Conservation (phyloP, 2,797 vertebrate genomes). For the Myiothlypis chrysogaster region DNA sequence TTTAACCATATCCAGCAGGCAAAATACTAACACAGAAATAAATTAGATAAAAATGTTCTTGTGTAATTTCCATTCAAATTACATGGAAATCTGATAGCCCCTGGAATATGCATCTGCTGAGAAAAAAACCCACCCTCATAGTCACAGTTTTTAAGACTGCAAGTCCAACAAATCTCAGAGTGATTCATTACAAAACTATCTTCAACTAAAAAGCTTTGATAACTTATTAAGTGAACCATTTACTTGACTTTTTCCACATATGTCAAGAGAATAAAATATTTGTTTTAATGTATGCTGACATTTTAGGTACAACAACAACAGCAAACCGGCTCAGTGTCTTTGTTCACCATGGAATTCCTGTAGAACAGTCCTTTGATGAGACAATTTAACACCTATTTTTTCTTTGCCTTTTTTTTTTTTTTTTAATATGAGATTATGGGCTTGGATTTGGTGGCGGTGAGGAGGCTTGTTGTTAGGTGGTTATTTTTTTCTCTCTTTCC, state of each 20-base stretch:
- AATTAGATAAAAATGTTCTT: neutral
- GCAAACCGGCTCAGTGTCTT: neutral
- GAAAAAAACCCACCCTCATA: neutral
- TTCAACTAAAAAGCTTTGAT: neutral
- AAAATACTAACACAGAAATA: slow-evolving; percentile 41
- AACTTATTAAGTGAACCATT: slow-evolving; percentile 1
- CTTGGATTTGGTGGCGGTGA: neutral
- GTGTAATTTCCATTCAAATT: slow-evolving; percentile 6
- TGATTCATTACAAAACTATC: slow-evolving; percentile 9
- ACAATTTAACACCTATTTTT: neutral
- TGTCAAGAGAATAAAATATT: neutral
- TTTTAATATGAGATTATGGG: neutral
- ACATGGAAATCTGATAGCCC: neutral
- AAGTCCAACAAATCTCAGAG: neutral
- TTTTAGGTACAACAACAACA: neutral
- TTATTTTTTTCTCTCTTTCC: neutral
- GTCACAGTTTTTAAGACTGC: neutral
- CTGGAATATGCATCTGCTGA: neutral
- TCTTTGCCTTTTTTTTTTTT: neutral
- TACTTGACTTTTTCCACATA: neutral
- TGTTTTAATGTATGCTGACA: neutral
- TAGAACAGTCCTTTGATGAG: neutral
- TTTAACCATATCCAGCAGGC: neutral
- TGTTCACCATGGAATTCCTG: neutral
- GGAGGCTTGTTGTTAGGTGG: neutral